Percentiles rank a stretch among this genome's conserved stretches.
phyloP scores from a whole-genome alignment of 2,113 vertebrate genomes.

The Prionailurus viverrinus region DNA sequence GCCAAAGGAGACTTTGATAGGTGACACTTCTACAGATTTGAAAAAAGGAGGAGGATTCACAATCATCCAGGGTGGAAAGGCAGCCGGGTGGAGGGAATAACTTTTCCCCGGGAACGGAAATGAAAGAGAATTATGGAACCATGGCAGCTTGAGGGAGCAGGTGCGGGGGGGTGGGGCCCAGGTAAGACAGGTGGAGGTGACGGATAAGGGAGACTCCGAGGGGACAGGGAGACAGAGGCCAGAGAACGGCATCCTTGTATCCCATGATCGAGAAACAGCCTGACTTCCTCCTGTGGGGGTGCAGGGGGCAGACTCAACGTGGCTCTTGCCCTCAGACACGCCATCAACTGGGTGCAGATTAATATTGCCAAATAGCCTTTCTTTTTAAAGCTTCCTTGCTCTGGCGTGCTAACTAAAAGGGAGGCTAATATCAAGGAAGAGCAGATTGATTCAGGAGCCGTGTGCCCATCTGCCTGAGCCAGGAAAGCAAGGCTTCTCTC shows the following conservation, averaged over 20 bases:
- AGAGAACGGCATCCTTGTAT: neutral
- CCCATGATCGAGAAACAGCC: neutral
- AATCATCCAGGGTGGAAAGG: neutral
- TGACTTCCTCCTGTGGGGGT: neutral
- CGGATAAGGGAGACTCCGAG: neutral
- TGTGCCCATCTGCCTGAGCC: neutral
- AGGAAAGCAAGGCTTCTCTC: neutral
- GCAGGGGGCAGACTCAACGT: neutral
- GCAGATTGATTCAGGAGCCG: conserved; percentile 17
- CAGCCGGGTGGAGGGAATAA: neutral
- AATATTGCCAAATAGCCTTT: conserved; percentile 19
- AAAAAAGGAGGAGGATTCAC: neutral
- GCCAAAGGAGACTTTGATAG: neutral
- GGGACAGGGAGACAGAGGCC: neutral
- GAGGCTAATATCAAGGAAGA: neutral
- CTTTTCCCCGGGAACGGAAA: neutral
- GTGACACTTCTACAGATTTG: neutral
- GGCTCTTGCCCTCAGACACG: neutral
- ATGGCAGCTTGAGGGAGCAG: neutral
- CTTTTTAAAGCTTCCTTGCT: conserved; percentile 31
- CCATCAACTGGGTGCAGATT: neutral
- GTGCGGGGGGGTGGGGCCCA: neutral
- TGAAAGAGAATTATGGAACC: neutral
- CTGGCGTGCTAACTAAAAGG: neutral
- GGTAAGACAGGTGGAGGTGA: too few relatives aligned